Evolutionary conservation across 2,113 vertebrate genomes (phyloP).

Genomic region (Mustela lutreola): DNA sequence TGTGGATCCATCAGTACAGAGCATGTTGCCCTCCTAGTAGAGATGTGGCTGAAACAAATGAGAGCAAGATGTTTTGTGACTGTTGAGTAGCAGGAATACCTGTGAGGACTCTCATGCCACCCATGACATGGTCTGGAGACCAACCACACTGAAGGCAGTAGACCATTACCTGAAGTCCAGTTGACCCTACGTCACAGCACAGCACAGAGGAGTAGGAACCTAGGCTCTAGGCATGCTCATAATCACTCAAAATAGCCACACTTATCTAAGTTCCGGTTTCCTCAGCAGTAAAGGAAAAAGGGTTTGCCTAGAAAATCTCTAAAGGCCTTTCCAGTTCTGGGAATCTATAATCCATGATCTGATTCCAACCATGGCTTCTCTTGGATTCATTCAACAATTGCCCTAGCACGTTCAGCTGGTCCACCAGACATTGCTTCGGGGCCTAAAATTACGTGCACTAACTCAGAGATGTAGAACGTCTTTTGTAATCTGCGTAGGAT

Average conservation of each 20-base stretch:
- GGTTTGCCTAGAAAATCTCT: conserved; percentile 36
- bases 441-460: conserved; percentile 71
- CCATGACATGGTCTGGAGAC: background rate
- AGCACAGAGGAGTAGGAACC: background rate
- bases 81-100: background rate
- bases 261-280: conserved; percentile 32
- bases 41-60: background rate
- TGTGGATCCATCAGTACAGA: background rate
- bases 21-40: background rate
- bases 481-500: conserved; percentile 74
- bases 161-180: background rate
- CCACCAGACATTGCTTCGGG: conserved; percentile 73
- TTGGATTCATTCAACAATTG: conserved; percentile 58
- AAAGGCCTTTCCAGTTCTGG: conserved; percentile 27
- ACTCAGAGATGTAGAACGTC: conserved; percentile 53
- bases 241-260: background rate
- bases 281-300: conserved; percentile 35
- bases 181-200: background rate
- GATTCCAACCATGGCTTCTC: conserved; percentile 35
- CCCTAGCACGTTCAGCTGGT: conserved; percentile 52
- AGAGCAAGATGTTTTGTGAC: background rate
- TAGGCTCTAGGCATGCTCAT: background rate
- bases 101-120: background rate
- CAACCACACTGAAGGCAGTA: background rate
- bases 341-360: conserved; percentile 39